phyloP scores from a whole-genome alignment of 2,797 vertebrate genomes.

The Phataginus tetradactyla region DNA sequence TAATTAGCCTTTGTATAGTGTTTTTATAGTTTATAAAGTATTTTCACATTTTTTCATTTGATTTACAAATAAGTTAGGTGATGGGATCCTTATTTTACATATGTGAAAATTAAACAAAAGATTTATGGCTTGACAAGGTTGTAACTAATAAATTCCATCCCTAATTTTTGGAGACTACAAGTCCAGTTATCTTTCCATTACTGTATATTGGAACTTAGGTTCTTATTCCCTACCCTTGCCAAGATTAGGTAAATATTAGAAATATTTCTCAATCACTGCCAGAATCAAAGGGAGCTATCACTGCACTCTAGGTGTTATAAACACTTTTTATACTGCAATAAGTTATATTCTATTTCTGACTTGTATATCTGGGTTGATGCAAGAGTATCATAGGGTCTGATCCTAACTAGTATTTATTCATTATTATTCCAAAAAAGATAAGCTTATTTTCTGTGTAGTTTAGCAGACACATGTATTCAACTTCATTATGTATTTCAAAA shows the following conservation, averaged over 20 bases:
- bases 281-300: not conserved
- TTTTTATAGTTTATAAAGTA: slow-evolving; percentile 27
- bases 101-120: slow-evolving; percentile 9
- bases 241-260: slow-evolving; percentile 8
- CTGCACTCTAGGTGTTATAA: not conserved
- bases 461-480: slow-evolving; percentile 33
- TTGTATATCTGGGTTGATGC: not conserved
- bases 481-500: slow-evolving; percentile 41
- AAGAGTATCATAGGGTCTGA: not conserved
- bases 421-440: slow-evolving; percentile 7
- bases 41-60: slow-evolving; percentile 31
- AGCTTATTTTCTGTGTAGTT: not conserved
- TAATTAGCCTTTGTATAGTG: not conserved
- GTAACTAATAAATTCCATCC: not conserved
- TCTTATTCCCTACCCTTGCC: not conserved
- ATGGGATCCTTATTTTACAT: not conserved
- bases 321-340: not conserved
- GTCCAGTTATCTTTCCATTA: slow-evolving; percentile 1
- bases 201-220: not conserved
- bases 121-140: slow-evolving; percentile 27
- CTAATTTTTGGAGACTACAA: slow-evolving; percentile 28
- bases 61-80: slow-evolving; percentile 32
- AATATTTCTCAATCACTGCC: not conserved
- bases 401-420: slow-evolving; percentile 22
- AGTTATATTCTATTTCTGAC: not conserved